Evolutionary conservation across 2,113 vertebrate genomes (phyloP), one percentile per base, ranked within the genome.

Genomic region (Blennius ocellaris): DNA sequence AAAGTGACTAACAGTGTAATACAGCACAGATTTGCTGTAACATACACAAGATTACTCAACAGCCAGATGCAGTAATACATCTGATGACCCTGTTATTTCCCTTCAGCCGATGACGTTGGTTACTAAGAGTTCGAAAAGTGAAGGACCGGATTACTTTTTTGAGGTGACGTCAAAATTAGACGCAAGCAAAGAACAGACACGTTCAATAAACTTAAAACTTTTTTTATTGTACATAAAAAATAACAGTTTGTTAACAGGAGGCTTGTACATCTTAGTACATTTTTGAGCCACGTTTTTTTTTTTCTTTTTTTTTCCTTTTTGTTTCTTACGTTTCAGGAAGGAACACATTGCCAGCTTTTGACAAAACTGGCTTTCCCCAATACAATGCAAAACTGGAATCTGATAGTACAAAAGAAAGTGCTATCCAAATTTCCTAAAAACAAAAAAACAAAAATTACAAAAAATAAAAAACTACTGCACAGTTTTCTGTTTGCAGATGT

Each of bases 161-260:
- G 40, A 43, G 10, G 41, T 10, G 41, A 43, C 7, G 2, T 3
- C 41, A 43, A 30, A 10, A n/a, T 48, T 47, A 14, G 5, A 14
- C 36, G 17, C 47, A 45, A n/a, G 43, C 7, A 59, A 69, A 57
- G 3, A 49, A 36, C 0, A 54, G 15, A 49, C 49, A 39, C 1
- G 39, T 60, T 37, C 47, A 53, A 38, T 69, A 37, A 80, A 82
- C 30, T 72, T 59, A 43, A 75, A 70, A 38, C 21, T 45, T 10
- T 36, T 36, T 84, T 86, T 65, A 84, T 82, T 82, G 45, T 67
- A 72, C 78, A 78, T 71, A 64, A 67, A 80, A 55, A 78, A 69
- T n/a, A 73, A 79, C 30, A 71, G 40, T 8, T 30, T 44, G 11
- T 59, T 6, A 77, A 12, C 39, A 61, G 45, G 58, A 60, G 21